Base-by-base conservation (phyloP, 2,888 invertebrate species). In the Danaus chrysippus region DNA sequence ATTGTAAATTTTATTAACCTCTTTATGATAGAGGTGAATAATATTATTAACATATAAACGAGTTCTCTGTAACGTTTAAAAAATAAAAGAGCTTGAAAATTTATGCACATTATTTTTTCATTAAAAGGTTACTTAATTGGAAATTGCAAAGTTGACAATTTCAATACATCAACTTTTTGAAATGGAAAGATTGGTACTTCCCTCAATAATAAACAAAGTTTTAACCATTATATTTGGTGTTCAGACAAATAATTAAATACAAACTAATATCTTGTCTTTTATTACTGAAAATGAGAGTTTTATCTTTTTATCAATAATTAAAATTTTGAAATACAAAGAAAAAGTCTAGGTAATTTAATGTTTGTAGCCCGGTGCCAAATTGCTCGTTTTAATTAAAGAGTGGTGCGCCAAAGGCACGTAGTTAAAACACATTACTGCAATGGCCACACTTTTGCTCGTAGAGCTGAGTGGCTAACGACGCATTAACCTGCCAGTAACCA, bases 321-420 rank as follows among this genome's bases (percentile, higher is more conserved):
- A 49, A 49, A 54, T 10, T n/a, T n/a, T 41, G 12, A 9, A 54
- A 54, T 11, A 41, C n/a, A 41, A 54, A 13, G 34, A 23, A 23
- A 54, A 41, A 42, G n/a, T 34, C 13, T 42, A 10, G 41, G n/a
- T 54, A 59, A 58, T 49, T 56, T 53, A 53, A 56, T 56, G 52
- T 59, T 59, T 53, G 55, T 57, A 57, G 34, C 65, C 78, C 80
- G 77, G 78, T 77, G 77, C 83, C 78, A 84, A 86, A 86, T 84
- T 78, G 84, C 77, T 81, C 76, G 79, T 82, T 85, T 84, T 86
- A 86, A 86, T 87, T 86, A 86, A 87, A 86, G 84, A 85, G 79
- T 74, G 78, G 76, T 78, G 80, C 80, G 79, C 81, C 79, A 68
- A 76, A 81, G 79, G 79, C 70, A 75, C 79, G 76, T 78, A 78